These are phyloP conservation scores for Drosophila atroscutellata DNA, from an alignment of 2,888 invertebrate genomes.

Conservation along the genomic window DNA sequence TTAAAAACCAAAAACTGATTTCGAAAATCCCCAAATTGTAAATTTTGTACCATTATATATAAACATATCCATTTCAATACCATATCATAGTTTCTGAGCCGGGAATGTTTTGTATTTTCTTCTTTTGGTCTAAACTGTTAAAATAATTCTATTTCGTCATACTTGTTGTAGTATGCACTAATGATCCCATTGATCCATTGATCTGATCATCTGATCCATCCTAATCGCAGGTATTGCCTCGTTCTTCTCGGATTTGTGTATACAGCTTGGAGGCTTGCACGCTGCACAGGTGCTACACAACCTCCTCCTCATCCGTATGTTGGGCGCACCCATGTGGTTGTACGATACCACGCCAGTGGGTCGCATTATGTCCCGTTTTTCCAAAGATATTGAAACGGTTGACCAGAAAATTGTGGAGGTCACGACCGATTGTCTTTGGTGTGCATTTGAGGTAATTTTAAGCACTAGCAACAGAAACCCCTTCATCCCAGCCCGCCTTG, in stretches of 20 bases:
- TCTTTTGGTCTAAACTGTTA: slow-evolving; percentile 14
- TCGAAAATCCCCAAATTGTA: not conserved
- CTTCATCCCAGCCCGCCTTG: not conserved
- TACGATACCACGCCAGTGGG: slow-evolving; percentile 88
- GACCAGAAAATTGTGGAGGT: slow-evolving; percentile 85
- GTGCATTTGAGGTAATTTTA: slow-evolving; percentile 86
- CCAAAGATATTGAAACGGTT: slow-evolving; percentile 85
- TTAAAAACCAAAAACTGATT: not conserved
- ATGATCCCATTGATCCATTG: slow-evolving; percentile 6
- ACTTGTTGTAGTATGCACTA: not conserved
- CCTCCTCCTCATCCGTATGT: slow-evolving; percentile 85
- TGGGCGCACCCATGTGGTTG: slow-evolving; percentile 86
- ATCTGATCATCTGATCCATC: slow-evolving; percentile 16
- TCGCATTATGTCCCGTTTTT: slow-evolving; percentile 87
- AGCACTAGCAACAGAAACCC: slow-evolving; percentile 11
- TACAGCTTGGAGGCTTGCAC: slow-evolving; percentile 87
- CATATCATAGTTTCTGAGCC: slow-evolving; percentile 20
- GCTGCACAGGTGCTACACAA: slow-evolving; percentile 84
- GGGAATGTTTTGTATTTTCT: slow-evolving; percentile 32
- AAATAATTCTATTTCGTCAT: slow-evolving; percentile 18
- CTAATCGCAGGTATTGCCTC: slow-evolving; percentile 88
- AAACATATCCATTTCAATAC: slow-evolving; percentile 9
- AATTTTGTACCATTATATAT: slow-evolving; percentile 14
- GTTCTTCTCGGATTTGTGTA: slow-evolving; percentile 89
- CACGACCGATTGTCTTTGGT: slow-evolving; percentile 87